Conservation (phyloP, 2,113 vertebrate genomes). For the Brienomyrus longianalis region DNA sequence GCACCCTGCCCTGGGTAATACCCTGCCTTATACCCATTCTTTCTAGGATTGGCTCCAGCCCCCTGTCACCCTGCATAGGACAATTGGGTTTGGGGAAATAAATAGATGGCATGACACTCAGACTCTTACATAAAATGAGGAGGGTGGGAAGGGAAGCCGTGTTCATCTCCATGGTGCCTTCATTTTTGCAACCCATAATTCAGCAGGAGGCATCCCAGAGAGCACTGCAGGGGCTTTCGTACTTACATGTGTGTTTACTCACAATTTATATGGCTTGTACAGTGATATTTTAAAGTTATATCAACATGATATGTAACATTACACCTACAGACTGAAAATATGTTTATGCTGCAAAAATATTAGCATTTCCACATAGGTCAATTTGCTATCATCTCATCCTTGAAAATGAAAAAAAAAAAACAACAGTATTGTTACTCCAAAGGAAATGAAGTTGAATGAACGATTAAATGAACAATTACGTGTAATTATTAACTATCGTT, state of each 20-base stretch:
- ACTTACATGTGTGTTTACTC: not conserved
- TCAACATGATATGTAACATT: not conserved
- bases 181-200: not conserved
- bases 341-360: not conserved
- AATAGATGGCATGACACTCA: not conserved
- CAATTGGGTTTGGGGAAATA: not conserved
- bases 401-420: not conserved
- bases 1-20: not conserved
- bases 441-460: constrained; percentile 4
- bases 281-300: not conserved
- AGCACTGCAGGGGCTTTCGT: not conserved
- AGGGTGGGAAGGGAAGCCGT: not conserved
- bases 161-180: not conserved
- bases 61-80: not conserved
- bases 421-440: not conserved
- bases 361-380: not conserved
- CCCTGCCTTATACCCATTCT: not conserved
- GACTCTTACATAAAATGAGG: not conserved
- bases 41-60: not conserved
- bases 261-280: not conserved
- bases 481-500: not conserved
- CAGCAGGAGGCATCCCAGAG: not conserved
- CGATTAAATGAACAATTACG: not conserved
- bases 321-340: not conserved
- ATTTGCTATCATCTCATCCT: not conserved